Conservation (phyloP, 1,140 invertebrate species). For the Pogonomyrmex barbatus region DNA sequence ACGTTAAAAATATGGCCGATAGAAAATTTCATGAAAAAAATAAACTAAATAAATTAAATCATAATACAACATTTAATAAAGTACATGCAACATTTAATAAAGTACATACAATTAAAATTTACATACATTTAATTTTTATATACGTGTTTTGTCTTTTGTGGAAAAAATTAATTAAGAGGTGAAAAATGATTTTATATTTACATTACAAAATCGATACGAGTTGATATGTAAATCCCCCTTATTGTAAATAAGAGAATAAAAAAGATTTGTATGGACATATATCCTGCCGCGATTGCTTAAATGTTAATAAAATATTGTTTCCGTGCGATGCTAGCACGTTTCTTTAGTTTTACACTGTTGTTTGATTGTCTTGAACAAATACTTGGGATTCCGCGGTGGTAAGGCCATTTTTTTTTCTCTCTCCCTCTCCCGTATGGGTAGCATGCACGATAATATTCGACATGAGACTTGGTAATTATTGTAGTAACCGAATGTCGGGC, state of each 20-base stretch:
- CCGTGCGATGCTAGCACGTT: conserved; percentile 3
- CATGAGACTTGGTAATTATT: conserved; percentile 70
- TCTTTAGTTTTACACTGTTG: neutral
- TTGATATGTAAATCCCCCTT: neutral
- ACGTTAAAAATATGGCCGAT: neutral
- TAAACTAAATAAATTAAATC: neutral
- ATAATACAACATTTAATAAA: neutral
- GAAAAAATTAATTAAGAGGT: neutral
- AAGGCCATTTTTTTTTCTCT: conserved; percentile 65
- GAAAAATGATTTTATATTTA: no score
- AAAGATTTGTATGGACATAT: neutral
- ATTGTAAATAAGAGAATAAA: neutral
- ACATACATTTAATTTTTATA: conserved; percentile 8
- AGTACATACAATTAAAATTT: neutral
- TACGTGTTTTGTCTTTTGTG: neutral
- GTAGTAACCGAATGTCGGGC: conserved; percentile 84
- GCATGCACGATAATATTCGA: conserved; percentile 65
- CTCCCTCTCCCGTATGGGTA: neutral
- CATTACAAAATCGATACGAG: neutral
- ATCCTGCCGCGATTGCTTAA: conserved; percentile 6
- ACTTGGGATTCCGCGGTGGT: conserved; percentile 1
- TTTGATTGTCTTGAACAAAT: conserved; percentile 30
- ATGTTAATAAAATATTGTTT: conserved; percentile 14
- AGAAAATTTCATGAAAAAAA: neutral
- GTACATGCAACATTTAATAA: neutral